phyloP scores from a whole-genome alignment of 1,140 invertebrate genomes.

The Lordiphosa mommai region DNA sequence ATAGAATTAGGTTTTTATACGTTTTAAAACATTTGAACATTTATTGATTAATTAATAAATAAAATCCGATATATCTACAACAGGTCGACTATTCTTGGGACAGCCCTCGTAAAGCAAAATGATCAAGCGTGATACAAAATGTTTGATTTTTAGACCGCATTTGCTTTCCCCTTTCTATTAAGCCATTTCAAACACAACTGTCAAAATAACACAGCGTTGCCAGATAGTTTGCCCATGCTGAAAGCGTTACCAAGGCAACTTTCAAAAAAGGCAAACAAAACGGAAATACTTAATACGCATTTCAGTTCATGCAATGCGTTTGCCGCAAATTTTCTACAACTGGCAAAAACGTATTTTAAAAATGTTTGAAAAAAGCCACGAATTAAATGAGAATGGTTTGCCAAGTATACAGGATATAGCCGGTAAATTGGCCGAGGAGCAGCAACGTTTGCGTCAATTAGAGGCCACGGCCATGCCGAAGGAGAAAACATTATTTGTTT shows the following conservation, averaged over 20 bases:
- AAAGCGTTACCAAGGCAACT: conserved; percentile 24
- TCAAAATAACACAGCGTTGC: not conserved
- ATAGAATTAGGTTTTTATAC: too few species aligned
- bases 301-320: conserved; percentile 42
- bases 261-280: conserved; percentile 15
- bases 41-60: too few species aligned
- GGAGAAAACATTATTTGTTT: conserved; percentile 81
- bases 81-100: too few species aligned
- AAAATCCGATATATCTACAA: too few species aligned
- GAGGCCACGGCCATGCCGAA: conserved; percentile 49
- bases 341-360: conserved; percentile 44
- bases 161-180: too few species aligned
- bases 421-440: conserved; percentile 68
- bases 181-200: not conserved
- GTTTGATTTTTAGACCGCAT: too few species aligned
- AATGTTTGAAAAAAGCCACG: conserved; percentile 56
- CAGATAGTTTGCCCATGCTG: not conserved
- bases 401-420: conserved; percentile 78
- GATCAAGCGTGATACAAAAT: too few species aligned
- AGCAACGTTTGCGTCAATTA: conserved; percentile 45
- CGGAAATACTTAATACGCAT: not conserved
- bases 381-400: conserved; percentile 17
- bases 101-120: too few species aligned
- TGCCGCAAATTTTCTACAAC: conserved; percentile 44
- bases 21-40: too few species aligned